phyloP scores from a whole-genome alignment of 1,140 invertebrate genomes.

The Laupala kohalensis region DNA sequence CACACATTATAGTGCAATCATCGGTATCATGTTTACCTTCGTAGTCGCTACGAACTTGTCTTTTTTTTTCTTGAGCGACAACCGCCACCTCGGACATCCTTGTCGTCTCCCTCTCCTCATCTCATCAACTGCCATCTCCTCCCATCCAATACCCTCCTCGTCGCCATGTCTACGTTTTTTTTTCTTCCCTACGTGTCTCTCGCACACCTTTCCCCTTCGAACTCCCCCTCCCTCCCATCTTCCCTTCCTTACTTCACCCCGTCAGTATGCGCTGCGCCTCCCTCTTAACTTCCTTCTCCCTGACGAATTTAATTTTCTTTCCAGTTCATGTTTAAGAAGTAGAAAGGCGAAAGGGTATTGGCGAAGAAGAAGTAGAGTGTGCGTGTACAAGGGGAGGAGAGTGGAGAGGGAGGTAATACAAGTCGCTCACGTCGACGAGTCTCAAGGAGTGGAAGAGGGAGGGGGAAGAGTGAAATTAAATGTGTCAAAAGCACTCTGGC shows the following conservation, averaged over 20 bases:
- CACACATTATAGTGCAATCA: too few relatives aligned
- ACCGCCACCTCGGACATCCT: too few relatives aligned
- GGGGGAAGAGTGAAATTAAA: constrained; percentile 8
- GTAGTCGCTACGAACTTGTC: too few relatives aligned
- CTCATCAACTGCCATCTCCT: background rate
- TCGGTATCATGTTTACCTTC: too few relatives aligned
- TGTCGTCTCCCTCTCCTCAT: too few relatives aligned
- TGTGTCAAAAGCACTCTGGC: constrained; percentile 10
- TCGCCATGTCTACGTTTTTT: background rate
- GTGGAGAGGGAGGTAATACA: background rate
- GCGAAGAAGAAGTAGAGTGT: background rate
- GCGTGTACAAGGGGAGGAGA: background rate
- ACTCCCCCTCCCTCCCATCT: too few relatives aligned
- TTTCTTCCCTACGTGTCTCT: constrained; percentile 1
- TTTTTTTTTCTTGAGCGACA: too few relatives aligned
- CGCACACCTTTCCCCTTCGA: constrained; percentile 4
- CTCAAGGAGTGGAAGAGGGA: background rate
- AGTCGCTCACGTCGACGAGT: background rate
- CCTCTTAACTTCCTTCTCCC: background rate
- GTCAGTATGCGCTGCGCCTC: too few relatives aligned
- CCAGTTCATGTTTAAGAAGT: constrained; percentile 13
- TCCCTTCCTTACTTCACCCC: too few relatives aligned
- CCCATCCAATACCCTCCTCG: background rate
- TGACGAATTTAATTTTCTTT: constrained; percentile 14
- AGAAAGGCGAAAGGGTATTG: constrained; percentile 2